Conservation (phyloP, 2,113 vertebrate species). For the Carassius carassius region DNA sequence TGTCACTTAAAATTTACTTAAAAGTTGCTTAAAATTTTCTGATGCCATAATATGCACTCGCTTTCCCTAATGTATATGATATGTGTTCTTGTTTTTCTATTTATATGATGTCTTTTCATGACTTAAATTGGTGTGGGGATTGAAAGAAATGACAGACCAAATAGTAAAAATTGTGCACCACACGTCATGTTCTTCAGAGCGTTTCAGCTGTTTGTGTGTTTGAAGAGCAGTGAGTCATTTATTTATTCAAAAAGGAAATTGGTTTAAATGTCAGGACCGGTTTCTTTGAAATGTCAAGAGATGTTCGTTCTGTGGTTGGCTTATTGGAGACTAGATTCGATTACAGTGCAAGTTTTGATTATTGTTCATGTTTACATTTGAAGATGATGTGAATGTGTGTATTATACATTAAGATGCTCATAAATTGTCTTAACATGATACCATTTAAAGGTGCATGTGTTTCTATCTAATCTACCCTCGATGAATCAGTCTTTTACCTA, state of each 20-base stretch:
- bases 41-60: not conserved
- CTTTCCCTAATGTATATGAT: constrained; percentile 3
- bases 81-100: constrained; percentile 1
- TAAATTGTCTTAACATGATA: constrained; percentile 1
- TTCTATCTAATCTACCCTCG: not conserved
- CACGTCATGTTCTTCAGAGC: not conserved
- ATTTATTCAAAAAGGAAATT: constrained; percentile 4
- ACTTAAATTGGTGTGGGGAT: not conserved
- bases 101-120: not conserved
- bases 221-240: not conserved
- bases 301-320: not conserved
- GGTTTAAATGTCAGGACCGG: not conserved
- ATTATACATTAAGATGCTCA: constrained; percentile 4
- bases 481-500: not conserved
- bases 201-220: constrained; percentile 3
- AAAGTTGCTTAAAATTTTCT: not conserved
- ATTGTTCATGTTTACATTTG: constrained; percentile 32
- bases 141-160: constrained; percentile 3
- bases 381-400: constrained; percentile 23
- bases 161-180: not conserved
- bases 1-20: not conserved
- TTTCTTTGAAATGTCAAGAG: not conserved
- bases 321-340: constrained; percentile 8
- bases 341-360: constrained; percentile 14
- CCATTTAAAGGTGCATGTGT: constrained; percentile 5